Conservation (phyloP, 2,888 invertebrate genomes). For the Noctua fimbriata region DNA sequence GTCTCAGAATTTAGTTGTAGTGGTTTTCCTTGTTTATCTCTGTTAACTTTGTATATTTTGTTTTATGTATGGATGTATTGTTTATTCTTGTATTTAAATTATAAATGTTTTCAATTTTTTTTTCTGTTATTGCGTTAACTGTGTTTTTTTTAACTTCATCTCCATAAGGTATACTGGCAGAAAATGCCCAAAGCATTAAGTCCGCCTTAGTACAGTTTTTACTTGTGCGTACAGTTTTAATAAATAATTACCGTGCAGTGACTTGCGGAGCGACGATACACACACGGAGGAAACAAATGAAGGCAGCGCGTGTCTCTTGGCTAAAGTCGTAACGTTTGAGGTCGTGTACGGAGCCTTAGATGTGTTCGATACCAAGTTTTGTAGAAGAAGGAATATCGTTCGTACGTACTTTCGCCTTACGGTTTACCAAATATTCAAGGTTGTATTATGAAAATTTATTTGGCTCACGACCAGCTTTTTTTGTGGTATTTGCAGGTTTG, state of each 20-base stretch:
- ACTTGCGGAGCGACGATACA: too few relatives aligned
- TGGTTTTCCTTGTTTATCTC: neutral
- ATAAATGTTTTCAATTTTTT: neutral
- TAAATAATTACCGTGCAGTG: too few relatives aligned
- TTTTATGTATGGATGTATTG: neutral
- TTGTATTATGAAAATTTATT: slow-evolving; percentile 40
- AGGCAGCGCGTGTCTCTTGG: neutral
- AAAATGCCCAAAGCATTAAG: too few relatives aligned
- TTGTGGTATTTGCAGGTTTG: neutral
- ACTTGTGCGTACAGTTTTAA: too few relatives aligned
- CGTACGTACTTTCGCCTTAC: slow-evolving; percentile 2
- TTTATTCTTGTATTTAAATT: neutral
- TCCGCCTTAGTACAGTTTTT: too few relatives aligned
- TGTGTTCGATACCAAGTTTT: slow-evolving; percentile 10
- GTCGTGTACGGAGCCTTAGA: neutral
- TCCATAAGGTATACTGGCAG: too few relatives aligned
- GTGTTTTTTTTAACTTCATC: too few relatives aligned
- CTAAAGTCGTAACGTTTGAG: neutral
- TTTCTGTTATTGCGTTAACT: too few relatives aligned
- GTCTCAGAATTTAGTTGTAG: neutral
- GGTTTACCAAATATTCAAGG: slow-evolving; percentile 37
- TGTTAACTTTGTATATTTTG: neutral
- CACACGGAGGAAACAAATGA: too few relatives aligned
- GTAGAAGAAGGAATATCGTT: slow-evolving; percentile 12
- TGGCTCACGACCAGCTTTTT: slow-evolving; percentile 15